phyloP scores from a whole-genome alignment of 2,113 vertebrate species.

The Cavia aperea region DNA sequence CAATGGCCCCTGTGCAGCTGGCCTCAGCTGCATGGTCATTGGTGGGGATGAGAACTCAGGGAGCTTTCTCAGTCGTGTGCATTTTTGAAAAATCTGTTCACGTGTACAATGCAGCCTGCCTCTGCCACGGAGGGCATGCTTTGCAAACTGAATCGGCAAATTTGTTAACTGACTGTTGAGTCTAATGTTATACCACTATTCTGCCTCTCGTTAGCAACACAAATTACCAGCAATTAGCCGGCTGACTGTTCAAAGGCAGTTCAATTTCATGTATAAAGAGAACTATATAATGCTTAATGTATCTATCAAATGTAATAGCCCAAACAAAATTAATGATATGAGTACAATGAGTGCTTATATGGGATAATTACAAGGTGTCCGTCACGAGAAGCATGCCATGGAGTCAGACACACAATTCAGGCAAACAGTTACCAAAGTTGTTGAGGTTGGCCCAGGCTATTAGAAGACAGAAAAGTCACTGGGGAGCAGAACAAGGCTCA shows the following conservation, averaged over 20 bases:
- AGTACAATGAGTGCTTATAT: slow-evolving; percentile 77
- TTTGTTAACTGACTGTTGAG: slow-evolving; percentile 85
- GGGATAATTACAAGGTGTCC: slow-evolving; percentile 83
- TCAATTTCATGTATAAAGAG: slow-evolving; percentile 82
- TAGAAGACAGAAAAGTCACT: slow-evolving; percentile 53
- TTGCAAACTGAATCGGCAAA: slow-evolving; percentile 78
- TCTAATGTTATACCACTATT: slow-evolving; percentile 83
- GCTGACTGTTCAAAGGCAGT: slow-evolving; percentile 85
- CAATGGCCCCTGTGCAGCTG: rapidly evolving
- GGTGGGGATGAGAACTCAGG: neutral
- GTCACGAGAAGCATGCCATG: slow-evolving; percentile 62
- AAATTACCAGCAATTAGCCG: slow-evolving; percentile 86
- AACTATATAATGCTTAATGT: slow-evolving; percentile 84
- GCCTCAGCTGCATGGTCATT: neutral
- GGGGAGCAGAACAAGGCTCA: slow-evolving; percentile 19
- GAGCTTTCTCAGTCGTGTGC: neutral
- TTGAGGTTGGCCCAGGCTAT: slow-evolving; percentile 56
- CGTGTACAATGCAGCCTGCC: slow-evolving; percentile 62
- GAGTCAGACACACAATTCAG: slow-evolving; percentile 65
- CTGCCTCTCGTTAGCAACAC: slow-evolving; percentile 84
- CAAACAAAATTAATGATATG: slow-evolving; percentile 83
- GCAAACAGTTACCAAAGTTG: slow-evolving; percentile 70
- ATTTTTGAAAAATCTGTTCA: slow-evolving; percentile 43
- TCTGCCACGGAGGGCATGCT: slow-evolving; percentile 70
- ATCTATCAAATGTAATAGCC: slow-evolving; percentile 83